phyloP scores from a whole-genome alignment of 1,140 invertebrate species.

The Bilobella aurantiaca region DNA sequence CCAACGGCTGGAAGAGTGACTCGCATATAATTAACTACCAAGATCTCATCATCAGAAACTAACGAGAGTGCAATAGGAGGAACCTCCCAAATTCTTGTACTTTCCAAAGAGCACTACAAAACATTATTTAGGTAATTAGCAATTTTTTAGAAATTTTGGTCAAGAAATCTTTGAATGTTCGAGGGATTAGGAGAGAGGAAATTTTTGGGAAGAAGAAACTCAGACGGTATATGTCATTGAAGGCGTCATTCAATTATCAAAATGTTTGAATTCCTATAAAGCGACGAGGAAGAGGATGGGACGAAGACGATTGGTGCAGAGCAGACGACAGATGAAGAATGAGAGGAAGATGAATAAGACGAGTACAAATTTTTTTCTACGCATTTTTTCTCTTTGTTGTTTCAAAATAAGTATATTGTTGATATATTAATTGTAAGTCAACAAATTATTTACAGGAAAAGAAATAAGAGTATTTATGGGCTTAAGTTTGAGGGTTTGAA shows the following conservation, averaged over 20 bases:
- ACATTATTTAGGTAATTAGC: too few species aligned
- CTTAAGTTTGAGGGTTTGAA: too few species aligned
- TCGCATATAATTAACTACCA: not conserved
- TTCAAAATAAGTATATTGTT: not conserved
- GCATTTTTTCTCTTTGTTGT: not conserved
- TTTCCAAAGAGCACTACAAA: not conserved
- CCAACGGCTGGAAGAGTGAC: not conserved
- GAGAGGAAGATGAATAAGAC: not conserved
- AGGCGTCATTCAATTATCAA: too few species aligned
- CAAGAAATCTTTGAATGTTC: too few species aligned
- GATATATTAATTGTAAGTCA: not conserved
- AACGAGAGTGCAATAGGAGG: conserved; percentile 3
- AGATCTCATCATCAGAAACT: not conserved
- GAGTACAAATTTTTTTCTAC: not conserved
- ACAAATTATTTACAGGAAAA: not conserved
- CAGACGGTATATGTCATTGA: too few species aligned
- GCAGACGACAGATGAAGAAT: too few species aligned
- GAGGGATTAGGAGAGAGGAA: too few species aligned
- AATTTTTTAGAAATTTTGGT: too few species aligned
- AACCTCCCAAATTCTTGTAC: conserved; percentile 5
- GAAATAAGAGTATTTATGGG: too few species aligned
- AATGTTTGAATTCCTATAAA: too few species aligned
- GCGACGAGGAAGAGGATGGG: not conserved
- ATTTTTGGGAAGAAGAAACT: too few species aligned
- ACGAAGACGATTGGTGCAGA: not conserved